Evolutionary conservation across 2,113 vertebrate genomes (phyloP).

Genomic region (Pituophis catenifer): DNA sequence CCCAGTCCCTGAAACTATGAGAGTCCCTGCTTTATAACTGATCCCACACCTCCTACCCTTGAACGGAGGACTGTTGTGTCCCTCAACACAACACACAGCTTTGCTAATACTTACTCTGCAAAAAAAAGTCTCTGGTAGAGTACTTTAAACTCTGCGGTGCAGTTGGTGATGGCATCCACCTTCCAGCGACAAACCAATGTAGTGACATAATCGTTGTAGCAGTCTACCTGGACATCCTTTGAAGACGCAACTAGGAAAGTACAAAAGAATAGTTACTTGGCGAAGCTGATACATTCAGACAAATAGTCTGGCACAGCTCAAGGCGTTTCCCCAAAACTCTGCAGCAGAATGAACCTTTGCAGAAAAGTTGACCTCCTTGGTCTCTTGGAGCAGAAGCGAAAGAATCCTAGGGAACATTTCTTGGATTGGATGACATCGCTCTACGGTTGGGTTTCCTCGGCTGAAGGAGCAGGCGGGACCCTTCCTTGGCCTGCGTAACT

Average conservation of each 20-base stretch:
- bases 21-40: not conserved
- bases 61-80: not conserved
- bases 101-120: constrained; percentile 20
- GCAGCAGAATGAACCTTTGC: not conserved
- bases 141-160: constrained; percentile 54
- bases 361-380: not conserved
- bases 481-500: not conserved
- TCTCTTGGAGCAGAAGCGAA: not conserved
- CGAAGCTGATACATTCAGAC: not conserved
- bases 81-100: not conserved
- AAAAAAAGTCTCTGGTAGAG: not conserved
- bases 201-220: constrained; percentile 61
- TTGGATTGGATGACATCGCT: not conserved
- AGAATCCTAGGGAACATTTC: not conserved
- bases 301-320: too few relatives aligned
- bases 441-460: not conserved
- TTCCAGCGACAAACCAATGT: constrained; percentile 65
- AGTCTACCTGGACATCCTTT: not conserved
- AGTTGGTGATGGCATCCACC: constrained; percentile 41
- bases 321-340: not conserved
- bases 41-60: not conserved
- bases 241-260: constrained; percentile 42
- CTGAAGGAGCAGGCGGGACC: not conserved
- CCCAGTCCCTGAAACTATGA: too few relatives aligned
- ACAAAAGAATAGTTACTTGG: constrained; percentile 11